Conservation (phyloP, 2,888 invertebrate genomes). For the Acanthacorydalis orientalis region DNA sequence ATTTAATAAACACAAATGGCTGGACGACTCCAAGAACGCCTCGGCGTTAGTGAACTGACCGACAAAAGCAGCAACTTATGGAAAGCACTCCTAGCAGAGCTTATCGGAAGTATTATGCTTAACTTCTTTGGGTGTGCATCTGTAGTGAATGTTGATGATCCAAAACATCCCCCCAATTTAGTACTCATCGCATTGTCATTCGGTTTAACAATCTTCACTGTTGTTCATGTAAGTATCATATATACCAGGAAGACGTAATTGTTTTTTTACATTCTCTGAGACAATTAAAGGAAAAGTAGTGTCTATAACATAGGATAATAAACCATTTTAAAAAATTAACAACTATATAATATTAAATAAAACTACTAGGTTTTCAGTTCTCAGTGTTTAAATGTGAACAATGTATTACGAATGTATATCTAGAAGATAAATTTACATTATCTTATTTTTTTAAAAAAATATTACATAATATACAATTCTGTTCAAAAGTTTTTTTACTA, state of each 20-base stretch:
- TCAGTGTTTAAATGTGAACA: too few relatives aligned
- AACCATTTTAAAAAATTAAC: too few relatives aligned
- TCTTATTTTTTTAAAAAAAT: too few relatives aligned
- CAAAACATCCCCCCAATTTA: conserved; percentile 23
- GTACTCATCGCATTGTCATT: conserved; percentile 69
- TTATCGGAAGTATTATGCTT: conserved; percentile 69
- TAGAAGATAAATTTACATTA: too few relatives aligned
- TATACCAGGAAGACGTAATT: background rate
- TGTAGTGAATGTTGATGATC: conserved; percentile 37
- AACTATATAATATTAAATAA: too few relatives aligned
- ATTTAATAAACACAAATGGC: conserved; percentile 8
- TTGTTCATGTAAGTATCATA: conserved; percentile 39
- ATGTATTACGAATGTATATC: too few relatives aligned
- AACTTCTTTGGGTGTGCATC: conserved; percentile 84
- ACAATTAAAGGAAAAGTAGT: too few relatives aligned
- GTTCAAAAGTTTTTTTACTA: too few relatives aligned
- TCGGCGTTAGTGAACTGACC: conserved; percentile 56
- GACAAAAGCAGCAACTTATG: conserved; percentile 51
- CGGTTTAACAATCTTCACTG: conserved; percentile 69
- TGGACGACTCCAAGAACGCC: conserved; percentile 41
- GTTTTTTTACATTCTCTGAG: too few relatives aligned
- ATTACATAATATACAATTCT: too few relatives aligned
- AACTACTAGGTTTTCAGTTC: too few relatives aligned
- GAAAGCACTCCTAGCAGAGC: conserved; percentile 73
- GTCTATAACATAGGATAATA: too few relatives aligned